Evolutionary conservation across 2,797 vertebrate species (phyloP).

Genomic region (Tapirus indicus): DNA sequence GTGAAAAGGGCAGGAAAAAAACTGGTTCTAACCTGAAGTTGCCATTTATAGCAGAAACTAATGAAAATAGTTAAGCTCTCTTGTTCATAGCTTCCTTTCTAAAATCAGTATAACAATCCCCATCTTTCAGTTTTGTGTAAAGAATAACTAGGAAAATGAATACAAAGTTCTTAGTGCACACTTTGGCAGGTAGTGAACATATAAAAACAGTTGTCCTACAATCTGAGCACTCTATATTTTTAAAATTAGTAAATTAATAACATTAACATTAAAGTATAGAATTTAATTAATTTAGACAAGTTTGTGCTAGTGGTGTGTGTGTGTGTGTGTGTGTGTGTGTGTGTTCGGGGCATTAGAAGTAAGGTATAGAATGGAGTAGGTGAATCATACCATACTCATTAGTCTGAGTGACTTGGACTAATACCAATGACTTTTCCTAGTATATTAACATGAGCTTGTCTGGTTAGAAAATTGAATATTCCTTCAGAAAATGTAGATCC

Average conservation of each 20-base stretch:
- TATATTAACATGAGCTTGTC: background rate
- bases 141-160: background rate
- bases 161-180: background rate
- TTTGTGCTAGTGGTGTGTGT: background rate
- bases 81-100: background rate
- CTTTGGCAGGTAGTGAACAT: background rate
- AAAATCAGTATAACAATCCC: background rate
- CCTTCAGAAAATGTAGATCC: background rate
- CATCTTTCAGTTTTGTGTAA: background rate
- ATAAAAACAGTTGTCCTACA: background rate
- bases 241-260: background rate
- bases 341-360: background rate
- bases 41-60: background rate
- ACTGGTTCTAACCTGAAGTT: background rate
- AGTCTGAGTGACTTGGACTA: background rate
- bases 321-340: background rate
- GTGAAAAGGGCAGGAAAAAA: background rate
- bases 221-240: background rate
- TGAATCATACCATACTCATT: background rate
- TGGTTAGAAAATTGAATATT: background rate
- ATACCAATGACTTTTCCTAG: background rate
- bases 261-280: background rate
- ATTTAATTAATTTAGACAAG: background rate
- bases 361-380: background rate
- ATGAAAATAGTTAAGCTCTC: constrained; percentile 8